phyloP scores from a whole-genome alignment of 2,113 vertebrate genomes.

The Stegastes partitus region DNA sequence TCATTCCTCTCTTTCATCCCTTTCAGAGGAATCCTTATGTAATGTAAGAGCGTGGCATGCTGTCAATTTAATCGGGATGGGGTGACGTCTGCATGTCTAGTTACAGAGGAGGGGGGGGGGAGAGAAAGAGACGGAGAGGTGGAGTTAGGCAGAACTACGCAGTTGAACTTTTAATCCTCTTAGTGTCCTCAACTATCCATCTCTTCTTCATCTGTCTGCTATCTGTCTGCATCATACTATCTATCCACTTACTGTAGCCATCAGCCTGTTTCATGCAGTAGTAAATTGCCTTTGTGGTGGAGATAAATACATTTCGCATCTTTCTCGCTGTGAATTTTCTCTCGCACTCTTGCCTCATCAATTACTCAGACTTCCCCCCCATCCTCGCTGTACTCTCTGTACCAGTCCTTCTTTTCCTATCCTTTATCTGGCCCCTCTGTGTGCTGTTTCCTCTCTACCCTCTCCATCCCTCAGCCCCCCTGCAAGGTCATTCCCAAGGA shows the following conservation, averaged over 20 bases:
- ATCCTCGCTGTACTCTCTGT: conserved; percentile 6
- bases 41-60: conserved; percentile 56
- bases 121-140: conserved; percentile 37
- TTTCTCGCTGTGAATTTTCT: conserved; percentile 3
- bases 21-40: conserved; percentile 76
- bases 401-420: conserved; percentile 29
- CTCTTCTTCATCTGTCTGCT: conserved; percentile 59
- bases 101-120: conserved; percentile 33
- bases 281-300: conserved; percentile 22
- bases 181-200: conserved; percentile 65
- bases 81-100: conserved; percentile 66
- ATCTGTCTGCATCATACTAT: conserved; percentile 32
- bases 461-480: conserved; percentile 69
- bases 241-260: conserved; percentile 29
- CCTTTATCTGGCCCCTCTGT: conserved; percentile 47
- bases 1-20: conserved; percentile 53
- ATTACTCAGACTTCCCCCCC: background rate
- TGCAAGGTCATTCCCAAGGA: conserved; percentile 87
- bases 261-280: conserved; percentile 18
- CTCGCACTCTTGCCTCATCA: background rate
- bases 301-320: conserved; percentile 17
- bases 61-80: conserved; percentile 79
- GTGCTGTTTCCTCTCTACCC: conserved; percentile 47
- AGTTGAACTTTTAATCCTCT: conserved; percentile 81
- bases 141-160: conserved; percentile 54